phyloP scores from a whole-genome alignment of 2,113 vertebrate genomes.

The Xiphophorus couchianus region DNA sequence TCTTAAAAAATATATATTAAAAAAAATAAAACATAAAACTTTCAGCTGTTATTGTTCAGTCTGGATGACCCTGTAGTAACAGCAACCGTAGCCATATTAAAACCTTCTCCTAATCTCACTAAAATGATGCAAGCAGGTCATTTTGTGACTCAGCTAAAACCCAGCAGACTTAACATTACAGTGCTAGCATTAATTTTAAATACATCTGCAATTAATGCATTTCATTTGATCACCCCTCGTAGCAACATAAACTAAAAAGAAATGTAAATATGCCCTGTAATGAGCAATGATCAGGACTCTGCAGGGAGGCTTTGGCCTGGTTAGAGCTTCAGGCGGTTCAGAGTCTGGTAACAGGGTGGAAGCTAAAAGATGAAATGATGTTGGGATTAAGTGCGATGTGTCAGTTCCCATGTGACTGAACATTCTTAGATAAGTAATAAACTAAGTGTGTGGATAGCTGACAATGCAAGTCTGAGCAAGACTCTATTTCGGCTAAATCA shows the following conservation, averaged over 20 bases:
- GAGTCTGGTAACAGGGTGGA: no score
- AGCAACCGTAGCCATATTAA: no score
- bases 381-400: not conserved
- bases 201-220: not conserved
- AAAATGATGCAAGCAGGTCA: not conserved
- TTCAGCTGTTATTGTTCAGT: no score
- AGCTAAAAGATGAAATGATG: constrained; percentile 1
- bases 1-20: not conserved
- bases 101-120: not conserved
- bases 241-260: not conserved
- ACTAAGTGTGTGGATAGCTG: constrained; percentile 1
- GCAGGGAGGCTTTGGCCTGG: no score
- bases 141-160: not conserved
- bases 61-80: no score
- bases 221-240: not conserved
- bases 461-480: constrained; percentile 31
- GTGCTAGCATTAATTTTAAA: not conserved
- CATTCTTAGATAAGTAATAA: constrained; percentile 19
- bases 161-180: not conserved
- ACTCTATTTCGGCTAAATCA: constrained; percentile 4
- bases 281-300: no score
- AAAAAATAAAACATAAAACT: no score
- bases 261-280: no score
- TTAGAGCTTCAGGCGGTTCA: no score
- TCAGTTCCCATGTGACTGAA: not conserved